These are phyloP conservation scores for Notocelia uddmanniana DNA, from an alignment of 2,888 invertebrate species.

Conservation along the genomic window DNA sequence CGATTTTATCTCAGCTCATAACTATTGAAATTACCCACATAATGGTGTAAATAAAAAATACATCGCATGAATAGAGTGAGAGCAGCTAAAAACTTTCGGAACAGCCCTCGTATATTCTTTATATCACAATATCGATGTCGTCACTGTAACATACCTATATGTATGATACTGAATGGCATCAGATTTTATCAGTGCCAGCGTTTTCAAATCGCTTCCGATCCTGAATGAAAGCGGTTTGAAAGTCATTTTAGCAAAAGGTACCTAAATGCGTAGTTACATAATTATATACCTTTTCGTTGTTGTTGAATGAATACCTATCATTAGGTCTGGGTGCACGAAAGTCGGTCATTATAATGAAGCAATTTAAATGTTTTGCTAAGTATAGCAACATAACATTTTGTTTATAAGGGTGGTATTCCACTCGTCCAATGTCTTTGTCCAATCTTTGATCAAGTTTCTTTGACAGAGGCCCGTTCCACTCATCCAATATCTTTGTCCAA, in stretches of 20 bases:
- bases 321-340: background rate
- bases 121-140: background rate
- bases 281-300: constrained; percentile 6
- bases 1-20: too few species aligned
- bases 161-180: background rate
- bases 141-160: too few species aligned
- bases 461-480: too few species aligned
- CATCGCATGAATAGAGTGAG: too few species aligned
- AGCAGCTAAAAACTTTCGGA: too few species aligned
- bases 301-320: background rate
- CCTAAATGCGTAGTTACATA: background rate
- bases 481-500: too few species aligned
- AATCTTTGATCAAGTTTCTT: too few species aligned
- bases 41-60: too few species aligned
- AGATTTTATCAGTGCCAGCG: background rate
- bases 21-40: too few species aligned
- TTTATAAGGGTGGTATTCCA: too few species aligned
- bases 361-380: background rate
- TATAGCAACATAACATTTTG: background rate
- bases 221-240: background rate
- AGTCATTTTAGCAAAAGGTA: background rate
- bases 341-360: background rate
- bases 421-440: too few species aligned
- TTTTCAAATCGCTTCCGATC: constrained; percentile 6
- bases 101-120: too few species aligned